Evolutionary conservation across 2,113 vertebrate genomes (phyloP).

Genomic region (Crotalus horridus): DNA sequence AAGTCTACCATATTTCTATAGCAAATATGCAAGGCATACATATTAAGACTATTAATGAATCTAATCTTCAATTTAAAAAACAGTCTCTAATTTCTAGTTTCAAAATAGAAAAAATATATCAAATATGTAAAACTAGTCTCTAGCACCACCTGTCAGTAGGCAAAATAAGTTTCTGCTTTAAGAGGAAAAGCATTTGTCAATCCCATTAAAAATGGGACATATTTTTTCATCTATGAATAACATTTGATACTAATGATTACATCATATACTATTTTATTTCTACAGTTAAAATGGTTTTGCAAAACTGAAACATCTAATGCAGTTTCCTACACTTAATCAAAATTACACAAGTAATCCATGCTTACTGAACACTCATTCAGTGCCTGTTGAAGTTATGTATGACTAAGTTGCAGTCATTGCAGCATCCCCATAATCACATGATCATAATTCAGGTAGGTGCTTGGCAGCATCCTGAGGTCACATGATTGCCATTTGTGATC

Average conservation of each 20-base stretch:
- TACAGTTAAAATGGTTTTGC: not conserved
- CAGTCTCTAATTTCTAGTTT: not conserved
- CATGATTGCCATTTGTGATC: not conserved
- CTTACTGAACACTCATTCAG: not conserved
- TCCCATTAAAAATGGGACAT: not conserved
- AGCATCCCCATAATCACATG: not conserved
- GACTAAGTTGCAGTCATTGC: not conserved
- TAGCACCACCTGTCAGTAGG: not conserved
- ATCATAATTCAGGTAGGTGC: not conserved
- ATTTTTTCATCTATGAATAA: not conserved
- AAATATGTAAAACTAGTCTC: not conserved
- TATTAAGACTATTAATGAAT: not conserved
- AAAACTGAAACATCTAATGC: not conserved
- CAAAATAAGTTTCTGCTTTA: not conserved
- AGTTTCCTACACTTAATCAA: not conserved
- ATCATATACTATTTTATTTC: not conserved
- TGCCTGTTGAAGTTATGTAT: not conserved
- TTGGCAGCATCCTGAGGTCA: not conserved
- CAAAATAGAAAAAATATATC: not conserved
- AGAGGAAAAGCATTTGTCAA: not conserved
- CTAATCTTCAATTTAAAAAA: not conserved
- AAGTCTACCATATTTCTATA: not conserved
- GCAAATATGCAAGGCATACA: not conserved
- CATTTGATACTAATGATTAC: not conserved
- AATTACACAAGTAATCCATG: not conserved